A percentile compares a stretch with the other conserved stretches of the same genome.
phyloP scores from a whole-genome alignment of 2,113 vertebrate genomes.

The Pseudorectes ferrugineus region DNA sequence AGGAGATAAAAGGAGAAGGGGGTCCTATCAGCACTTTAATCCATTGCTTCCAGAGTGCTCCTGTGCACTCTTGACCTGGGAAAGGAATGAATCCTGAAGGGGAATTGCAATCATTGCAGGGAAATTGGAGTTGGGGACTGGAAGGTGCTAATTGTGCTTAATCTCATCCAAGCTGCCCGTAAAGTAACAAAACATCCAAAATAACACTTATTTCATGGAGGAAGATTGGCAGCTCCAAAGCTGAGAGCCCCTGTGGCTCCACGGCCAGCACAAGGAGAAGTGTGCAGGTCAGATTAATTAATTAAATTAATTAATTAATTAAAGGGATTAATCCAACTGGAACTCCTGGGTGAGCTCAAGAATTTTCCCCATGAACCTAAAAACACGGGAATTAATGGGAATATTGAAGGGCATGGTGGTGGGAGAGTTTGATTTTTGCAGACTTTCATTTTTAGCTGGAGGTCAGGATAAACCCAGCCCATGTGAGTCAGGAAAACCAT shows the following conservation, averaged over 20 bases:
- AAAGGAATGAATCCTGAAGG: constrained; percentile 53
- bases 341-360: background rate
- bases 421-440: background rate
- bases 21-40: constrained; percentile 32
- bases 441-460: accelerated
- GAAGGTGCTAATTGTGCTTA: constrained; percentile 52
- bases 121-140: constrained; percentile 46
- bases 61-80: constrained; percentile 42
- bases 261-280: background rate
- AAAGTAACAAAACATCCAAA: constrained; percentile 35
- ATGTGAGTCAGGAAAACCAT: background rate
- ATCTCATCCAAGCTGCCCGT: background rate
- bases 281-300: background rate
- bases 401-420: accelerated
- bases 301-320: no score
- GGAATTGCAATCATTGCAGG: constrained; percentile 13
- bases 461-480: background rate
- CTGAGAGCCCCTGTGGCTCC: background rate
- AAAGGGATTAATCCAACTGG: constrained; percentile 30
- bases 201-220: background rate
- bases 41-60: constrained; percentile 25
- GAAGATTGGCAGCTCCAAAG: background rate
- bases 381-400: background rate
- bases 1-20: background rate
- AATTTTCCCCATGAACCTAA: background rate